Evolutionary conservation across 2,888 invertebrate species (phyloP).

Genomic region (Apodemia hepburni): DNA sequence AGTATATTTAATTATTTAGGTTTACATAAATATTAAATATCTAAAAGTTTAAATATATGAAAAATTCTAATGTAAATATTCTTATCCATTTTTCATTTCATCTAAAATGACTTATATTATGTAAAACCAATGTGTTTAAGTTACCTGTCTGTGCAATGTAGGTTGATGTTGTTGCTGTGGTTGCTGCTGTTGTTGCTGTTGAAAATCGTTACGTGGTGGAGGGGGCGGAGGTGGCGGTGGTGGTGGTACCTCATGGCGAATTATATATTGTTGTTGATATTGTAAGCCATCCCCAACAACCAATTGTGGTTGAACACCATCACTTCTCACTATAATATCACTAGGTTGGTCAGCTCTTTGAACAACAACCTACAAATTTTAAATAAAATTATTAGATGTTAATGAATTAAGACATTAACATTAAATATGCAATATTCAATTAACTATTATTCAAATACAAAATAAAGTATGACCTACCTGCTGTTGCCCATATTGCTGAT

Average conservation of each 20-base stretch:
- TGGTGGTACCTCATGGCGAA: constrained; percentile 63
- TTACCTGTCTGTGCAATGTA: constrained; percentile 10
- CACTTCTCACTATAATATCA: constrained; percentile 75
- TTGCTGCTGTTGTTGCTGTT: constrained; percentile 50
- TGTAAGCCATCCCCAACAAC: constrained; percentile 70
- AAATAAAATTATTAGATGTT: constrained; percentile 1
- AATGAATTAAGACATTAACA: not conserved
- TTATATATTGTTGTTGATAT: constrained; percentile 72
- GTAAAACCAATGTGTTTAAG: not conserved
- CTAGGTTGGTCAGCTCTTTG: constrained; percentile 75
- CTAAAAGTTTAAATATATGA: too few species aligned
- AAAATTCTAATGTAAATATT: too few species aligned
- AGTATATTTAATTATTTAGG: not conserved
- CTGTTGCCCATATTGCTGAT: constrained; percentile 71
- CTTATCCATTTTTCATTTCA: too few species aligned
- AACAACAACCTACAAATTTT: constrained; percentile 63
- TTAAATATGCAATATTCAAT: not conserved
- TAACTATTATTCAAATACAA: not conserved
- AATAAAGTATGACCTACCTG: constrained; percentile 48
- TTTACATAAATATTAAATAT: not conserved
- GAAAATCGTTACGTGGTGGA: constrained; percentile 57
- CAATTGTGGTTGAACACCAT: constrained; percentile 62
- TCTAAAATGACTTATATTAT: too few species aligned
- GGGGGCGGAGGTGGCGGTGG: constrained; percentile 50
- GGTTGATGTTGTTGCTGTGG: constrained; percentile 40